Evolutionary conservation across 2,113 vertebrate species (phyloP), one percentile per base, ranked within the genome.

Genomic region (Emydura subglobosa): DNA sequence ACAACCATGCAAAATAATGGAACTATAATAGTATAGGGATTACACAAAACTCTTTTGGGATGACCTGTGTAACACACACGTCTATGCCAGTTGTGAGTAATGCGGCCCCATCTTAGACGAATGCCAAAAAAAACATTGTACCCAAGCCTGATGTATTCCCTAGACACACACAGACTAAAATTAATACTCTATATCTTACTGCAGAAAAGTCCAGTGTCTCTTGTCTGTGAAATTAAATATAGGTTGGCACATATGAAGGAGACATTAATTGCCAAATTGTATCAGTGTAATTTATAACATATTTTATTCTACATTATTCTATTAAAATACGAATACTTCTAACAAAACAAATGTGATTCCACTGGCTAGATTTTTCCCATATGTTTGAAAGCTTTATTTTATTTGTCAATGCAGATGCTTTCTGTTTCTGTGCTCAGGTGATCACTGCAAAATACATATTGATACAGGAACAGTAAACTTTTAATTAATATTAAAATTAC

Each of bases 361-460:
- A 82, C 89, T 95, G 90, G 76, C 39, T 95, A 87, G 16, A 82
- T 85, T 93, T 92, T 61, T 57, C 68, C 81, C 54, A 27, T 83
- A 82, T 53, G 17, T 91, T 87, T 59, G 88, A 83, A 95, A 91
- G 82, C 82, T 93, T 95, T 88, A 86, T 91, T 92, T 94, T 95
- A 93, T 97, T 96, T 96, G 95, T 89, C 54, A 76, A 90, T 91
- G 95, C 85, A 96, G 95, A 96, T 47, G n/a, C 39, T 31, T 90
- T 91, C 86, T 31, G 0, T 92, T 90, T 94, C 89, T 90, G 39
- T 92, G 47, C 31, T 90, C 91, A 65, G 84, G 80, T 82, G 92
- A 82, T 92, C 91, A 86, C 79, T 96, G 92, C 93, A 97, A 97
- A 91, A 94, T 93, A 97, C 91, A 96, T 96, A 94, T 94, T 95